These are phyloP conservation scores for Ceratosolen fusciceps DNA, from an alignment of 1,140 invertebrate genomes.

Conservation along the genomic window DNA sequence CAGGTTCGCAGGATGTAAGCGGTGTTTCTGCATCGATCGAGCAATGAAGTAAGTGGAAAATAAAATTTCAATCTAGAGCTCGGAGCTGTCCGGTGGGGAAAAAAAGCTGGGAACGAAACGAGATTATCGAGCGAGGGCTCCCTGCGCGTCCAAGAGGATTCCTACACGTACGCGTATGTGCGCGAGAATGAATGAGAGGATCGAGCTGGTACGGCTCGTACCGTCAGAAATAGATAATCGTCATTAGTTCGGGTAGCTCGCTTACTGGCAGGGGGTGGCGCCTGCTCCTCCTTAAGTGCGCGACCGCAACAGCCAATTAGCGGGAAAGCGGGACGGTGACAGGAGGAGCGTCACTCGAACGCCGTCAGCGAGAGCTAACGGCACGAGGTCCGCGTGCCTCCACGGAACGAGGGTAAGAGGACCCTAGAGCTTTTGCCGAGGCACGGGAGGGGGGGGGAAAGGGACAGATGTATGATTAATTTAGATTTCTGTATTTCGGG, in stretches of 20 bases:
- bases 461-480: background rate
- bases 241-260: background rate
- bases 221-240: background rate
- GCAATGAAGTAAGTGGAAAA: slow-evolving; percentile 22
- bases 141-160: no score
- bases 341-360: no score
- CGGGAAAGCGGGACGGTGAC: background rate
- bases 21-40: background rate
- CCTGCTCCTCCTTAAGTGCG: slow-evolving; percentile 52
- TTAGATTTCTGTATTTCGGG: background rate
- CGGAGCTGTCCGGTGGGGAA: background rate
- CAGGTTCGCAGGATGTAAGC: background rate
- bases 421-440: background rate
- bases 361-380: background rate
- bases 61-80: background rate
- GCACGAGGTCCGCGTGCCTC: background rate
- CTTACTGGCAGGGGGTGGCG: slow-evolving; percentile 48
- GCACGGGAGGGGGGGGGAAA: background rate
- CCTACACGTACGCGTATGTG: background rate
- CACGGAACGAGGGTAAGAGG: no score
- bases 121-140: slow-evolving; percentile 30
- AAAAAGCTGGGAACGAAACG: slow-evolving; percentile 1
- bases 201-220: background rate
- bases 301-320: slow-evolving; percentile 51
- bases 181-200: background rate